Evolutionary conservation across 1,140 invertebrate species (phyloP).

Genomic region (Ips typographus): DNA sequence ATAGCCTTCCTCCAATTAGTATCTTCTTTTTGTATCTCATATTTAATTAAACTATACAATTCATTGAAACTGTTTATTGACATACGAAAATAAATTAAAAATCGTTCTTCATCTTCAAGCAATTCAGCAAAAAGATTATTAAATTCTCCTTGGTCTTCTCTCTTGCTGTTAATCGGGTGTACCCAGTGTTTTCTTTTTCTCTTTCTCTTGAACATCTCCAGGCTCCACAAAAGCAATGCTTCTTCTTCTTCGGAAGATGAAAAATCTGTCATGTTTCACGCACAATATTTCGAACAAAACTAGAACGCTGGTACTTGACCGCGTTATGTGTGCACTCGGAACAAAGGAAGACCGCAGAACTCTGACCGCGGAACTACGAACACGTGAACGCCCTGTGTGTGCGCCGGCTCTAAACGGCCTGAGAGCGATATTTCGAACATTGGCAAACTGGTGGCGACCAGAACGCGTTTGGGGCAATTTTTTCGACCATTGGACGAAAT

Average conservation of each 20-base stretch:
- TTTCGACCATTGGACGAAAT: too few relatives aligned
- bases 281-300: slow-evolving; percentile 15
- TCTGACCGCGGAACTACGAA: slow-evolving; percentile 10
- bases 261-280: slow-evolving; percentile 10
- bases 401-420: slow-evolving; percentile 6
- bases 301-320: slow-evolving; percentile 14
- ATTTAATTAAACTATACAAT: slow-evolving; percentile 15
- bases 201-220: not conserved
- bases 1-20: slow-evolving; percentile 7
- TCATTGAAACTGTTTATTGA: slow-evolving; percentile 15
- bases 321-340: slow-evolving; percentile 11
- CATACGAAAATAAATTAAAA: slow-evolving; percentile 17
- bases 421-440: too few relatives aligned
- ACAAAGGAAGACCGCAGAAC: slow-evolving; percentile 7
- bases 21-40: slow-evolving; percentile 12
- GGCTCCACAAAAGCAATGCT: slow-evolving; percentile 11
- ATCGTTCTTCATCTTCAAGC: slow-evolving; percentile 16
- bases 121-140: slow-evolving; percentile 10
- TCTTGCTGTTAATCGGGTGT: slow-evolving; percentile 9
- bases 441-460: too few relatives aligned
- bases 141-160: slow-evolving; percentile 15
- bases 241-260: slow-evolving; percentile 16
- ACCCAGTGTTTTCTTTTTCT: slow-evolving; percentile 17
- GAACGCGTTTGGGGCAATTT: too few relatives aligned
- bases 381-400: slow-evolving; percentile 12